A percentile compares a stretch with the other conserved stretches of the same genome.
phyloP scores from a whole-genome alignment of 1,140 invertebrate species.

The Cotesia chilonis region DNA sequence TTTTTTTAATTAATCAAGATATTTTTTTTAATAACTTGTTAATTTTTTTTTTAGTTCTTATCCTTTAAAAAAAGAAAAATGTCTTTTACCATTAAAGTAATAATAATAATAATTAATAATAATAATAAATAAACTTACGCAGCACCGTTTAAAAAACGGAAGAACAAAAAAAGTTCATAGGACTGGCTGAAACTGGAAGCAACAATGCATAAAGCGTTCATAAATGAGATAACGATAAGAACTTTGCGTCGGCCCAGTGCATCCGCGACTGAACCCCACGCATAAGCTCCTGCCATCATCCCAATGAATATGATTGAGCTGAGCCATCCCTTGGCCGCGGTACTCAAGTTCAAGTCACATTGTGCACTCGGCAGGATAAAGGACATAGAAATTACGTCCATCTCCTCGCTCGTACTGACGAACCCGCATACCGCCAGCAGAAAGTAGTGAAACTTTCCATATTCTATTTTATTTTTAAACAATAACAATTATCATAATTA shows the following conservation, averaged over 20 bases:
- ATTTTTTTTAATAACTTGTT: too few species aligned
- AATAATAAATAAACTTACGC: slow-evolving; percentile 75
- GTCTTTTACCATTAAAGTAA: not conserved
- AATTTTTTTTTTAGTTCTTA: too few species aligned
- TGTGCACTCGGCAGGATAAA: slow-evolving; percentile 92
- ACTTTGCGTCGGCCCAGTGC: slow-evolving; percentile 84
- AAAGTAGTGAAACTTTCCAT: slow-evolving; percentile 92
- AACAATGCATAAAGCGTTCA: slow-evolving; percentile 88
- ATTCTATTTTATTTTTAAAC: slow-evolving; percentile 66
- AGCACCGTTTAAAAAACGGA: slow-evolving; percentile 89
- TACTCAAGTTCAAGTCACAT: slow-evolving; percentile 88
- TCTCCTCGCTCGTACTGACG: slow-evolving; percentile 93
- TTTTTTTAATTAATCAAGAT: too few species aligned
- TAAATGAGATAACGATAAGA: slow-evolving; percentile 86
- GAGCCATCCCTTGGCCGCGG: slow-evolving; percentile 88
- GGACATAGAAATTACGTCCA: slow-evolving; percentile 94
- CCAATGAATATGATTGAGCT: slow-evolving; percentile 88
- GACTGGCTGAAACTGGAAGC: slow-evolving; percentile 87
- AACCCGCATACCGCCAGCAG: slow-evolving; percentile 89
- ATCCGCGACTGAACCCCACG: slow-evolving; percentile 91
- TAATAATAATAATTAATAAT: not conserved
- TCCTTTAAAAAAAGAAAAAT: too few species aligned
- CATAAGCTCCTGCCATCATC: slow-evolving; percentile 93
- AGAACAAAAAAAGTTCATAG: slow-evolving; percentile 87
- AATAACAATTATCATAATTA: not conserved